These are phyloP conservation scores for Moxostoma hubbsi DNA, from an alignment of 2,797 vertebrate species.

Conservation along the genomic window DNA sequence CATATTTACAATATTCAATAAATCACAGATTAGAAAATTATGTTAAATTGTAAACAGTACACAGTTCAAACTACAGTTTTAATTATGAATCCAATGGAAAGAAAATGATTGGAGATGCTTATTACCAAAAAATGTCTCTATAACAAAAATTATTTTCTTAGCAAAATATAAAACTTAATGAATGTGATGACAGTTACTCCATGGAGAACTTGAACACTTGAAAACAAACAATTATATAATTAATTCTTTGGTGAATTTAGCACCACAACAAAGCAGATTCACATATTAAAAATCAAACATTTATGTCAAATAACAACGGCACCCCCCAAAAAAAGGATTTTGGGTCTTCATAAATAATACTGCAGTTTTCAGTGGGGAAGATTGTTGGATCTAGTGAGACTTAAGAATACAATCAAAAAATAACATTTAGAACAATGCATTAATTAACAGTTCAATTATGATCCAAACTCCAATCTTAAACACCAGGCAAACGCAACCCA, in stretches of 20 bases:
- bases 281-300: constrained; percentile 53
- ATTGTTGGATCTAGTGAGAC: constrained; percentile 8
- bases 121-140: constrained; percentile 12
- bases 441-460: neutral
- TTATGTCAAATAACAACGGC: constrained; percentile 41
- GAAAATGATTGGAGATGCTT: constrained; percentile 28
- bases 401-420: constrained; percentile 23
- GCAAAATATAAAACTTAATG: constrained; percentile 44
- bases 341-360: constrained; percentile 53
- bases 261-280: constrained; percentile 25
- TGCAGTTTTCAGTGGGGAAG: constrained; percentile 37
- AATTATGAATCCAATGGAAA: constrained; percentile 54
- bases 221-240: constrained; percentile 21
- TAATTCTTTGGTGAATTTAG: constrained; percentile 28
- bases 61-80: constrained; percentile 47
- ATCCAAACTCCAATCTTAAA: neutral
- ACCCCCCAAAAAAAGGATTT: constrained; percentile 27
- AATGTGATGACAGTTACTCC: neutral
- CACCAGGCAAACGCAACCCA: neutral
- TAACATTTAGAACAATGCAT: neutral
- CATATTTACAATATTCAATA: constrained; percentile 15
- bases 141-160: constrained; percentile 32
- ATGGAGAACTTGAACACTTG: constrained; percentile 1
- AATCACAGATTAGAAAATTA: constrained; percentile 21
- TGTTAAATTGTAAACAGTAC: constrained; percentile 11